Base-by-base conservation (phyloP, 23 tunicate species). In the Clavelina lepadiformis region DNA sequence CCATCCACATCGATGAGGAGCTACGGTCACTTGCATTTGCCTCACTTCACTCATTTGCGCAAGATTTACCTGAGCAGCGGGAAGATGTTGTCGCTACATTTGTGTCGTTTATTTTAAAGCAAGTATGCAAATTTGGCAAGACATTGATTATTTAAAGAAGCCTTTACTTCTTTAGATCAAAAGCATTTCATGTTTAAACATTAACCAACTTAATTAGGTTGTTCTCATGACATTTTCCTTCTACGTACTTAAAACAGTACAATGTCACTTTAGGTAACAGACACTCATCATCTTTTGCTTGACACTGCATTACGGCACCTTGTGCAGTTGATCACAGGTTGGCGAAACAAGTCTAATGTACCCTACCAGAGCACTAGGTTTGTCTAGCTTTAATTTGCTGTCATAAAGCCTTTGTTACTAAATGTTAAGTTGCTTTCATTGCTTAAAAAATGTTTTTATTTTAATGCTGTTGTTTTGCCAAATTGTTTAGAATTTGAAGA, bases 1-100 rank as follows among this genome's bases (percentile, higher is more conserved):
- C 96, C 8, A 69, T 80, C 19, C 96, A 88, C 60, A 89, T 88
- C 19, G 96, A 88, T 75, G 88, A 80, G 35, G 96, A 88, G 20
- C 59, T 88, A 41, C 71, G 96, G 18, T 55, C 70, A 19, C 72
- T 65, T 4, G 72, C 96, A 5, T 56, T 88, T 31, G 47, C 55
- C 11, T 68, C 86, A 1, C 51, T 88, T 50, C 85, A 82, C 15
- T 65, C 74, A 19, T 88, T 88, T 53, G 67, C 68, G 3, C 54
- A 71, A 7, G 96, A 88, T 38, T 80, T 88, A 58, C 82, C 82
- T 7, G 63, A 46, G 21, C 33, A 35, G 21, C 56, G 86, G 5
- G 96, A 88, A 32, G 88, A 88, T 46, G 79, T 88, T 15, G 63
- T 88, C 31, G 96, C 81, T 1, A 76, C 82, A 23, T 88, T 65